These are phyloP conservation scores for human (Homo sapiens) DNA, from an alignment of 2,113 vertebrate genomes.

Conservation along the genomic window GRCh38 chr7:90964001-90964500, in stretches of 20 bases:
- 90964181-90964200: not conserved
- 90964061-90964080: not conserved
- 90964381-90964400: not conserved
- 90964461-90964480: not conserved
- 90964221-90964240: not conserved
- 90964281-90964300: not conserved
- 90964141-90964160: not conserved
- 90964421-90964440: not conserved
- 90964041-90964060: not conserved
- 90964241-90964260: not conserved
- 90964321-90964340: not conserved
- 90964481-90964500: not conserved
- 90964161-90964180: not conserved
- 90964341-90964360: not conserved
- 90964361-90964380: not conserved
- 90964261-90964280: not conserved
- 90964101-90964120: not conserved
- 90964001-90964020: not conserved
- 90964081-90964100: not conserved
- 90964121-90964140: not conserved
- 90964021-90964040: not conserved
- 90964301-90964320: not conserved
- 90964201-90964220: not conserved
- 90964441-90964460: not conserved
- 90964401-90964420: not conserved